Evolutionary conservation across 2,113 vertebrate genomes (phyloP).

Genomic region (Leptodactylus fuscus): DNA sequence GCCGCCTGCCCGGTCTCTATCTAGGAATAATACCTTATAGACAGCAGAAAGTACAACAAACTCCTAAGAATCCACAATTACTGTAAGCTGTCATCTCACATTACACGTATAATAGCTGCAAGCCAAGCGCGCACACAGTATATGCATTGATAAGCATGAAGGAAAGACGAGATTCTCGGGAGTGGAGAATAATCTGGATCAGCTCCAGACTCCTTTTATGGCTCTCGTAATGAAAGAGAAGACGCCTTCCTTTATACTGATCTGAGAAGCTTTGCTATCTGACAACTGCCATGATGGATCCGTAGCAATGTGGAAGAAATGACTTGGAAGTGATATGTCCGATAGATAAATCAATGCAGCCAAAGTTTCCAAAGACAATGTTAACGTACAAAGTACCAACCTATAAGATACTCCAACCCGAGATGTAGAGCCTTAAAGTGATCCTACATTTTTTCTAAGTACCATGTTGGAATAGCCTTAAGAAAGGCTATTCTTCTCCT

Average conservation of each 20-base stretch:
- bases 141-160: neutral
- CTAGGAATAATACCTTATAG: too few relatives aligned
- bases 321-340: neutral
- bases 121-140: neutral
- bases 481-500: too few relatives aligned
- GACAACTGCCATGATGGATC: neutral
- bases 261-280: neutral
- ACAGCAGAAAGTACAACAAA: neutral
- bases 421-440: too few relatives aligned
- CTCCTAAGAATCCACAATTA: neutral
- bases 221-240: neutral
- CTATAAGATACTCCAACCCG: too few relatives aligned
- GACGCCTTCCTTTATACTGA: neutral
- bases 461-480: too few relatives aligned
- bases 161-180: conserved; percentile 5
- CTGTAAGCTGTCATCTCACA: neutral
- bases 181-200: neutral
- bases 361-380: too few relatives aligned
- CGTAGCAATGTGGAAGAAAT: neutral
- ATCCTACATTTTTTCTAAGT: too few relatives aligned
- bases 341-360: too few relatives aligned
- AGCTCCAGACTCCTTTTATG: neutral
- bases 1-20: neutral
- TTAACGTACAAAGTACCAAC: too few relatives aligned
- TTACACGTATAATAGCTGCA: conserved; percentile 6